Evolutionary conservation across 2,888 invertebrate genomes (phyloP).

Genomic region (Phyllotreta striolata): DNA sequence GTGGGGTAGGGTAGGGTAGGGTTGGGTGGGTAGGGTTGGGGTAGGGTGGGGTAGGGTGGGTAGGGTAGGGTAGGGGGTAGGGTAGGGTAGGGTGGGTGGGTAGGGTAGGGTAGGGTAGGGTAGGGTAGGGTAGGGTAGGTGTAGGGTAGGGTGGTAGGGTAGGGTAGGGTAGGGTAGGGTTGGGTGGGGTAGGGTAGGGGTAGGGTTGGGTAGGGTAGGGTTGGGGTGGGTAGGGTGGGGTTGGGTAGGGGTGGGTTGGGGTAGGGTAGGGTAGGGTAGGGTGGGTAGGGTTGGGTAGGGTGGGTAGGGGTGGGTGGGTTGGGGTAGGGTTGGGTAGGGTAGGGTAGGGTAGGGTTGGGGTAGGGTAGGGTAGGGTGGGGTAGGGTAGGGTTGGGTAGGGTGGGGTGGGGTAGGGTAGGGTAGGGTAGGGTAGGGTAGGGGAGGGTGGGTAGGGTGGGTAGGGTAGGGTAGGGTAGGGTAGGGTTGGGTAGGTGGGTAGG

Average conservation of each 20-base stretch:
- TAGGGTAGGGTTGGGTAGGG: slow-evolving; percentile 39
- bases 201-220: slow-evolving; percentile 41
- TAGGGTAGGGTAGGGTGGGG: slow-evolving; percentile 38
- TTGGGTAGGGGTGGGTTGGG: slow-evolving; percentile 41
- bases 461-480: slow-evolving; percentile 40
- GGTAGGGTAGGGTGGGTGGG: slow-evolving; percentile 40
- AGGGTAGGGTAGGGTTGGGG: slow-evolving; percentile 40
- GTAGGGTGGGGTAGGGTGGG: no score
- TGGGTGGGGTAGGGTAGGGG: no score
- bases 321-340: slow-evolving; percentile 35
- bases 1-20: no score
- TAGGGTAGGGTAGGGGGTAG: no score
- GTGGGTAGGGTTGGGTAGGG: slow-evolving; percentile 43
- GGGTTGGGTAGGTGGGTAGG: slow-evolving; percentile 40
- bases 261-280: slow-evolving; percentile 42
- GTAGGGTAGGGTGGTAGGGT: no score
- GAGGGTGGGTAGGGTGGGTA: slow-evolving; percentile 35
- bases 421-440: slow-evolving; percentile 31
- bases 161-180: no score
- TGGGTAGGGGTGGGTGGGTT: slow-evolving; percentile 38
- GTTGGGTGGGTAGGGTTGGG: no score
- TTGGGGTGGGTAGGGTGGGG: slow-evolving; percentile 38
- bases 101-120: slow-evolving; percentile 42
- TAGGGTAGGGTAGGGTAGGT: no score
- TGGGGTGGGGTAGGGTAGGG: slow-evolving; percentile 35